Conservation (phyloP, 2,113 vertebrate genomes). For the Hoplias malabaricus region DNA sequence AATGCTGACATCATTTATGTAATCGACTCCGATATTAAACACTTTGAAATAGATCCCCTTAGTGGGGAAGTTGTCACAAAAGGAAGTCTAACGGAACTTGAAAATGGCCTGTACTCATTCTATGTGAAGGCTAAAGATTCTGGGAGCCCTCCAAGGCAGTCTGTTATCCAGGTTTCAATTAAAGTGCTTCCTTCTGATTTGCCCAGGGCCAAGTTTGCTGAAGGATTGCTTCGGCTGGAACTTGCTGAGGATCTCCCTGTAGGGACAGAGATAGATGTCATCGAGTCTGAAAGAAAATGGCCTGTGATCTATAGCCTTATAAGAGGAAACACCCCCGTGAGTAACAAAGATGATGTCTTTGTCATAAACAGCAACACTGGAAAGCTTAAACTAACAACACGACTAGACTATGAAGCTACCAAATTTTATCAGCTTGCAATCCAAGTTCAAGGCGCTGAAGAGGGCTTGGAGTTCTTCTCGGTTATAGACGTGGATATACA, state of each 20-base stretch:
- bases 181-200: conserved; percentile 77
- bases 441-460: conserved; percentile 62
- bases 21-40: conserved; percentile 79
- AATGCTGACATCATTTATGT: conserved; percentile 79
- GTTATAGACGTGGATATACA: conserved; percentile 79
- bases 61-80: conserved; percentile 78
- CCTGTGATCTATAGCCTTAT: conserved; percentile 72
- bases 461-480: conserved; percentile 69
- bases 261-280: conserved; percentile 77
- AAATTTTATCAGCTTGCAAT: conserved; percentile 83
- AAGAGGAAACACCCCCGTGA: conserved; percentile 79
- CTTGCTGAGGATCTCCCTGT: conserved; percentile 77
- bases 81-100: conserved; percentile 81
- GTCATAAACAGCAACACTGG: conserved; percentile 77
- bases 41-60: conserved; percentile 77
- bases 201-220: conserved; percentile 73
- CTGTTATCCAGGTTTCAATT: conserved; percentile 77
- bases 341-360: conserved; percentile 80
- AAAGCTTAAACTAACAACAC: conserved; percentile 78
- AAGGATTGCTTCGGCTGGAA: conserved; percentile 73
- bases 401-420: conserved; percentile 80
- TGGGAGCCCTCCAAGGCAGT: conserved; percentile 74
- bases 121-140: conserved; percentile 79
- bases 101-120: conserved; percentile 79
- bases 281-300: conserved; percentile 69